Evolutionary conservation across 2,113 vertebrate genomes (phyloP), one percentile per base, ranked within the genome.

Genomic region (Urocitellus parryii): DNA sequence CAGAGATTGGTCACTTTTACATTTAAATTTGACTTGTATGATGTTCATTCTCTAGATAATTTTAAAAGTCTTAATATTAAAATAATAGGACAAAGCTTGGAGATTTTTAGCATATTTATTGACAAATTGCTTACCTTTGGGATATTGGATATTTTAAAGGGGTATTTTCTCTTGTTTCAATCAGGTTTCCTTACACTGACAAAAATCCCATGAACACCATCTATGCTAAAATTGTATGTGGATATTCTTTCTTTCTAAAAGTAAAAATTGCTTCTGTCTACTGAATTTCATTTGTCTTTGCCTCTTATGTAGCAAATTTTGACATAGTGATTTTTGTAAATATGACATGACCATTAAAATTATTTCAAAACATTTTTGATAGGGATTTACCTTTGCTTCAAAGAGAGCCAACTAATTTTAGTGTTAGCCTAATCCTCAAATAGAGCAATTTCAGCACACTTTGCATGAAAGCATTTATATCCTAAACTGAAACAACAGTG

Each of bases 311-410:
- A 81, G 24, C 90, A 92, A n/a, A 95, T 58, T 0, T 0, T 56
- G 27, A 97, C 95, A 88, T 2, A 91, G 9, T 39, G 45, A 72
- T 42, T 94, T 68, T 96, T 82, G 88, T 96, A 98, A 98, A 96
- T 79, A 24, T 85, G 95, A 20, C 12, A 86, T 83, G 97, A 82
- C 3, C 34, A 81, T 84, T 91, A 94, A 88, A 61, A 96, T 56
- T 97, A 96, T 97, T 98, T 97, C 0, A 98, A 98, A 98, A 97
- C 76, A 94, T 70, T 96, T 63, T 97, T 95, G 24, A 94, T 96
- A 96, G 94, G 42, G 96, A 39, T 98, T 98, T 98, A 98, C 65
- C 37, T 98, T 96, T 97, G 81, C 77, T 97, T 98, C 91, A 96
- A 97, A 97, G 73, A 80, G 25, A 96, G 94, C 80, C 67, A 97